These are phyloP conservation scores for Drosophila sturtevanti DNA, from an alignment of 1,140 invertebrate species.

Conservation along the genomic window DNA sequence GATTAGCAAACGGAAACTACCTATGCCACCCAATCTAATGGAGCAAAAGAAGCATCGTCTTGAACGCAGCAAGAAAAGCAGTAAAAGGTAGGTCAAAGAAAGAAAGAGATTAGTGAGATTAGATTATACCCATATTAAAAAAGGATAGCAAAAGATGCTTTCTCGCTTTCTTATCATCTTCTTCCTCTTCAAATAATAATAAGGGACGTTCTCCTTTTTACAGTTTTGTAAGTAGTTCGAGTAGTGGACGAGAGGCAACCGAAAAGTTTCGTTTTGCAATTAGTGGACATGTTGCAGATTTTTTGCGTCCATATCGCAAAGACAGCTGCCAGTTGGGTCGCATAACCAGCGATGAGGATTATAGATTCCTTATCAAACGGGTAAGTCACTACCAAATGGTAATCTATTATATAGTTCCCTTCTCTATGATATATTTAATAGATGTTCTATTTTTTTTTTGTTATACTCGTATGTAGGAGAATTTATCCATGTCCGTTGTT, in stretches of 20 bases:
- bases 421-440: no score
- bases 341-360: conserved; percentile 95
- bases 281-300: conserved; percentile 94
- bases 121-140: no score
- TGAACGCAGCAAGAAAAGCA: conserved; percentile 42
- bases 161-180: not conserved
- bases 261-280: conserved; percentile 94
- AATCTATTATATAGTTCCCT: no score
- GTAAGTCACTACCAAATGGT: conserved; percentile 85
- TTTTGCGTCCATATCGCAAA: conserved; percentile 94
- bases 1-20: conserved; percentile 44
- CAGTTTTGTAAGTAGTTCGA: conserved; percentile 21
- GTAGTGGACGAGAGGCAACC: conserved; percentile 84
- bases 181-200: no score
- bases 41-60: conserved; percentile 47
- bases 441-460: no score
- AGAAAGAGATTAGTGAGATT: not conserved
- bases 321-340: conserved; percentile 90
- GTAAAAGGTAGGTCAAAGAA: conserved; percentile 36
- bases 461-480: no score
- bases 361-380: conserved; percentile 97
- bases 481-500: no score
- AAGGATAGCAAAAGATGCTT: not conserved
- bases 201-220: not conserved
- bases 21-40: conserved; percentile 26